phyloP scores from a whole-genome alignment of 2,888 invertebrate genomes.

The Trichopria drosophilae region DNA sequence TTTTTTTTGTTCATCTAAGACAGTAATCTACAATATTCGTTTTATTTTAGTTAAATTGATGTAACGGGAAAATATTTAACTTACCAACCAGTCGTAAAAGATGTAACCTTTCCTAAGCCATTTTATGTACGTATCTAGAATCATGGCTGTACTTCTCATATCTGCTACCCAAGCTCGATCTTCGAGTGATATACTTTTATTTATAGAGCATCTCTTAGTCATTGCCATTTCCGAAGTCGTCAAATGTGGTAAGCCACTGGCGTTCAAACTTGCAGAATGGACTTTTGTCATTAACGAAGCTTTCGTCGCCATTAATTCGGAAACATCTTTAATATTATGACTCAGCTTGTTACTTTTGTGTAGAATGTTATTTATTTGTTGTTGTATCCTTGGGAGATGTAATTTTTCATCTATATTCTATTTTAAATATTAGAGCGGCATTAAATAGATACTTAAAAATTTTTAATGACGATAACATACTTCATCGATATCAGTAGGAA shows the following conservation, averaged over 20 bases:
- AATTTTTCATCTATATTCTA: constrained; percentile 15
- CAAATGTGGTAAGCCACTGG: constrained; percentile 41
- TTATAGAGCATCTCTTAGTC: constrained; percentile 37
- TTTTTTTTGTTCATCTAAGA: constrained; percentile 38
- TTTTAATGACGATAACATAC: constrained; percentile 9
- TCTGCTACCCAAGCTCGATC: constrained; percentile 32
- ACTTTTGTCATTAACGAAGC: constrained; percentile 40
- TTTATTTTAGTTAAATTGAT: not conserved
- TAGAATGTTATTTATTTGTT: constrained; percentile 38
- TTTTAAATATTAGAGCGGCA: no score
- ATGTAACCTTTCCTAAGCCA: constrained; percentile 39
- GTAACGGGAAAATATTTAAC: not conserved
- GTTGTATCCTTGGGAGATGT: constrained; percentile 9
- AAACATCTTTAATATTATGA: constrained; percentile 43
- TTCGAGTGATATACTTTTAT: constrained; percentile 28
- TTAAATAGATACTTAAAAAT: constrained; percentile 1
- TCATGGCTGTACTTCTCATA: constrained; percentile 33
- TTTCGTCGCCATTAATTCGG: constrained; percentile 41
- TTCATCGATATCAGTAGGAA: constrained; percentile 17
- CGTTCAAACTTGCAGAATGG: constrained; percentile 40
- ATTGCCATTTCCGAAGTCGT: constrained; percentile 39
- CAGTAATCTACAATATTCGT: constrained; percentile 34
- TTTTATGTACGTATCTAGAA: constrained; percentile 39
- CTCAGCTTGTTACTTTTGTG: constrained; percentile 37
- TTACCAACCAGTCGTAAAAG: constrained; percentile 47